phyloP scores from a whole-genome alignment of 2,797 vertebrate genomes.

The Fratercula arctica region DNA sequence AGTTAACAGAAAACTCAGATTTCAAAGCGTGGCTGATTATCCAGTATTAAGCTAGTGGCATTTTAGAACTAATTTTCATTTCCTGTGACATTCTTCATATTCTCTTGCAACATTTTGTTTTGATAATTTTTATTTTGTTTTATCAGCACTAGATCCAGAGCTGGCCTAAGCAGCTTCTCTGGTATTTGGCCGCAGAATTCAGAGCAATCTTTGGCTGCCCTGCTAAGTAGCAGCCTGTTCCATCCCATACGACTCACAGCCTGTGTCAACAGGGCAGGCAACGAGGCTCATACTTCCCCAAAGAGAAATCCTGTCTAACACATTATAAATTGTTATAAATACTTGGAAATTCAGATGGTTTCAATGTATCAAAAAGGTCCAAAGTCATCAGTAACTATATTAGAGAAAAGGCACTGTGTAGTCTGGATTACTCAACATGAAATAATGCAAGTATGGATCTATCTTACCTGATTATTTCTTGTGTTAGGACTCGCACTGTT shows the following conservation, averaged over 20 bases:
- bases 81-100: not conserved
- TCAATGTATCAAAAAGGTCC: not conserved
- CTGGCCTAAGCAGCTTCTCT: not conserved
- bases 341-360: not conserved
- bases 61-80: not conserved
- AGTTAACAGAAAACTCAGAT: not conserved
- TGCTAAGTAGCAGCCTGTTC: not conserved
- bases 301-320: not conserved
- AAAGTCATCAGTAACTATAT: not conserved
- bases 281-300: not conserved
- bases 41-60: not conserved
- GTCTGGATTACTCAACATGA: not conserved
- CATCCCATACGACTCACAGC: not conserved
- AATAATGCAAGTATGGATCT: not conserved
- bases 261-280: not conserved
- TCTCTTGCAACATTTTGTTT: not conserved
- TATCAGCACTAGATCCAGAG: not conserved
- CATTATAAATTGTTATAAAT: not conserved
- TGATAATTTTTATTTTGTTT: not conserved
- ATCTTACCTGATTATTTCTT: constrained; percentile 45
- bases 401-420: not conserved
- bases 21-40: not conserved
- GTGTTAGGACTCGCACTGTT: not conserved
- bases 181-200: not conserved
- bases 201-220: not conserved